Base-by-base conservation (phyloP, 2,888 invertebrate genomes). In the Branchipolynoe longqiensis region DNA sequence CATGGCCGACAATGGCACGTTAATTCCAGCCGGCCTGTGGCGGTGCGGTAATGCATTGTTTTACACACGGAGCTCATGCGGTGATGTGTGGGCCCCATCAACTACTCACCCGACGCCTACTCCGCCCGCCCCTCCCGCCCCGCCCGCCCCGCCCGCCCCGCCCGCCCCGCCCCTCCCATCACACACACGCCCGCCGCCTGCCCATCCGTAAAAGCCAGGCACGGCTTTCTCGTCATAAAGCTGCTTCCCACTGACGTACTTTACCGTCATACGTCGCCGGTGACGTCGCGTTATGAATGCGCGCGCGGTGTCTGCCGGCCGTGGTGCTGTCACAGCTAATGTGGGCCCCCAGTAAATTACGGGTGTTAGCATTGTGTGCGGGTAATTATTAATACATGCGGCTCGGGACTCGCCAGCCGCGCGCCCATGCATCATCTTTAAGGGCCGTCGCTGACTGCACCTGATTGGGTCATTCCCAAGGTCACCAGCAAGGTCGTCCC, bases 381-480 rank as follows among this genome's bases (percentile, higher is more conserved):
- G 4, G 14, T 69, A 69, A 69, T 69, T 69, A 69, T 69, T 69
- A 69, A 69, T 69, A 69, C 69, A 69, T 69, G 69, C 14, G 36
- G 36, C 22, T 62, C 28, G 36, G 36, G 14, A 38, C 69, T n/a
- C 36, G 25, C 69, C 69, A n/a, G 36, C 36, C 69, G 25, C 38
- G 18, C 69, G 22, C 36, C 36, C 33, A 69, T 69, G 38, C 69
- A 69, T 69, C 69, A 69, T 69, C 69, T 69, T 36, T 69, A 69
- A 69, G 69, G 69, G 38, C 2, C 14, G 38, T n/a, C 14, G 3
- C 69, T 33, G 3, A 2, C 69, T 38, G 38, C 18, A 69, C 36
- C 69, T 69, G 69, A 69, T 69, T 69, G 69, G 69, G 69, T 22
- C 69, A 69, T 69, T 69, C 69, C 22, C 69, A 69, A 69, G 69